Conservation (phyloP, 2,888 invertebrate species). For the Patella depressa region DNA sequence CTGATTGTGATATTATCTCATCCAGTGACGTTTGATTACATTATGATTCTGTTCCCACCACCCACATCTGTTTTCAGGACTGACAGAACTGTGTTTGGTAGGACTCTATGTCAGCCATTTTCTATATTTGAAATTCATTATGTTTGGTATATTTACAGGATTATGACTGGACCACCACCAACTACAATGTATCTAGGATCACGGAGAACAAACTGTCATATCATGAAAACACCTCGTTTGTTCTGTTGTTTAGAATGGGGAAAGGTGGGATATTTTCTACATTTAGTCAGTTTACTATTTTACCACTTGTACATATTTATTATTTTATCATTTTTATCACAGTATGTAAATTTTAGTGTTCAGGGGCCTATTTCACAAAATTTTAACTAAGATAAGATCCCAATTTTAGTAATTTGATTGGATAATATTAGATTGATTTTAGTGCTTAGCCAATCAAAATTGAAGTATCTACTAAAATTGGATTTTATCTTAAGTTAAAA, state of each 20-base stretch:
- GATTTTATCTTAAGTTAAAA: too few relatives aligned
- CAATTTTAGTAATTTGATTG: too few relatives aligned
- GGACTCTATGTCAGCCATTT: not conserved
- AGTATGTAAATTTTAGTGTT: too few relatives aligned
- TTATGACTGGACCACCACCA: slow-evolving; percentile 74
- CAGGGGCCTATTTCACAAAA: too few relatives aligned
- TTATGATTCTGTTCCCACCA: not conserved
- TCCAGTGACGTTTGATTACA: not conserved
- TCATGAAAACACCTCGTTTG: slow-evolving; percentile 91
- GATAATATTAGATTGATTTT: too few relatives aligned
- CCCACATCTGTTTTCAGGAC: not conserved
- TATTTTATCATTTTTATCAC: not conserved
- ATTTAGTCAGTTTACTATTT: not conserved
- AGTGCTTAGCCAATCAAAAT: too few relatives aligned
- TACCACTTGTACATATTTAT: not conserved
- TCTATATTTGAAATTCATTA: not conserved
- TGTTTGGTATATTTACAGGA: slow-evolving; percentile 37
- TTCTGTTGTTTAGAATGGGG: slow-evolving; percentile 95
- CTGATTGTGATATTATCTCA: not conserved
- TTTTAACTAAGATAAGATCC: too few relatives aligned
- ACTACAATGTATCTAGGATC: slow-evolving; percentile 98
- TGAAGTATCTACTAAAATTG: too few relatives aligned
- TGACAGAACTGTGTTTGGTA: not conserved
- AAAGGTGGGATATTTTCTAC: slow-evolving; percentile 75
- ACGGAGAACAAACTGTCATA: slow-evolving; percentile 94